Evolutionary conservation across 2,888 invertebrate species (phyloP).

Genomic region (Drosophila yooni): DNA sequence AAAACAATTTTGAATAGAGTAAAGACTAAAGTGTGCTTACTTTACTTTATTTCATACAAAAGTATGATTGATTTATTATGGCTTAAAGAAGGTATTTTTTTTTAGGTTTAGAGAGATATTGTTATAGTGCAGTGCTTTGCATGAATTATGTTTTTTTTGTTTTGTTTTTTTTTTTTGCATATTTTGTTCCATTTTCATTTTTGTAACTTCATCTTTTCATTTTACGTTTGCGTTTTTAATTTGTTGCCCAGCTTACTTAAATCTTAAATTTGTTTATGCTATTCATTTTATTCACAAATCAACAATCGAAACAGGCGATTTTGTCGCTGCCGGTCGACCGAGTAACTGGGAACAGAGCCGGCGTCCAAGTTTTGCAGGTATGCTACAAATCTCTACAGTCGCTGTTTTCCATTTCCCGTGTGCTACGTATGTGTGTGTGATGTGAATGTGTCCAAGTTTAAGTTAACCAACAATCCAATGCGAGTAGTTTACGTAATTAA

Average conservation of each 20-base stretch:
- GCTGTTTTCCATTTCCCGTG: conserved; percentile 38
- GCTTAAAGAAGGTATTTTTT: neutral
- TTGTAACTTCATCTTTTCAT: conserved; percentile 11
- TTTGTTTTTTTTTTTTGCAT: neutral
- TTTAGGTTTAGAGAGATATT: neutral
- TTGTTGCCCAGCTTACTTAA: conserved; percentile 21
- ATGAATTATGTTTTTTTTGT: neutral
- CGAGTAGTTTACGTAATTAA: conserved; percentile 12
- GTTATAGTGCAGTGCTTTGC: neutral
- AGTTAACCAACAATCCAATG: conserved; percentile 25
- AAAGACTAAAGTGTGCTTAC: neutral
- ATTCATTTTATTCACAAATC: conserved; percentile 48
- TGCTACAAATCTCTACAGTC: conserved; percentile 42
- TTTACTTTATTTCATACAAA: neutral
- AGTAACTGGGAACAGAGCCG: conserved; percentile 93
- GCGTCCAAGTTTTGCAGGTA: conserved; percentile 90
- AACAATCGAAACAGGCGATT: conserved; percentile 80
- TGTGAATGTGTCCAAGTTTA: conserved; percentile 26
- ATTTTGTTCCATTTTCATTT: neutral
- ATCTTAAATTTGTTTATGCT: conserved; percentile 23
- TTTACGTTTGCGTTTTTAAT: conserved; percentile 2
- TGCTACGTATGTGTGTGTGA: conserved; percentile 26
- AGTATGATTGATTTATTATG: neutral
- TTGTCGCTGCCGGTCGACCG: conserved; percentile 92
- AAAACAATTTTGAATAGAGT: neutral